phyloP scores from a whole-genome alignment of 2,113 vertebrate genomes.

The Silurus meridionalis region DNA sequence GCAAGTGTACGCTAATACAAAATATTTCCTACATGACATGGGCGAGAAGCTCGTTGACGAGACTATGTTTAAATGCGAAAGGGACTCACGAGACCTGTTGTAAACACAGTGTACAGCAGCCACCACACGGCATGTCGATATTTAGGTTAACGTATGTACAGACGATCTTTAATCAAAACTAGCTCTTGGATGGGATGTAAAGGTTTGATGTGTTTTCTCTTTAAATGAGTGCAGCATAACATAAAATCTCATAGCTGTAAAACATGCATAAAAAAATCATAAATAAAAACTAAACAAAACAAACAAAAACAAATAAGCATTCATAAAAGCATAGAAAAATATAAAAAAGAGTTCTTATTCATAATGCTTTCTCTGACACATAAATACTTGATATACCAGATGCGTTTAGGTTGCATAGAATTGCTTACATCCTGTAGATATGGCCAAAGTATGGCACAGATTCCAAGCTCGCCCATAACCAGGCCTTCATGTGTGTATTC shows the following conservation, averaged over 20 bases:
- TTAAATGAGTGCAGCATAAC: constrained; percentile 36
- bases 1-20: constrained; percentile 7
- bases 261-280: not conserved
- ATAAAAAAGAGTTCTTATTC: constrained; percentile 68
- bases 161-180: constrained; percentile 15
- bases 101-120: constrained; percentile 64
- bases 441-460: constrained; percentile 75
- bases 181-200: constrained; percentile 36
- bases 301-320: constrained; percentile 25
- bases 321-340: constrained; percentile 47
- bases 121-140: constrained; percentile 31
- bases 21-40: constrained; percentile 11
- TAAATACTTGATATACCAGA: constrained; percentile 67
- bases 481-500: constrained; percentile 39
- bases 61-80: not conserved
- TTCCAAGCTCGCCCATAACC: constrained; percentile 62
- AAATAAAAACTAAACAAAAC: not conserved
- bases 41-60: not conserved
- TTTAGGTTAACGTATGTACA: constrained; percentile 44
- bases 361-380: constrained; percentile 49
- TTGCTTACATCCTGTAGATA: constrained; percentile 75
- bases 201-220: constrained; percentile 17
- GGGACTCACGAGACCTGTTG: constrained; percentile 53
- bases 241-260: constrained; percentile 8
- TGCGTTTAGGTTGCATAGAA: constrained; percentile 89